Percentiles rank a stretch among this genome's conserved stretches.
Conservation (phyloP, 2,113 vertebrate genomes). For the Aegotheles bennettii region DNA sequence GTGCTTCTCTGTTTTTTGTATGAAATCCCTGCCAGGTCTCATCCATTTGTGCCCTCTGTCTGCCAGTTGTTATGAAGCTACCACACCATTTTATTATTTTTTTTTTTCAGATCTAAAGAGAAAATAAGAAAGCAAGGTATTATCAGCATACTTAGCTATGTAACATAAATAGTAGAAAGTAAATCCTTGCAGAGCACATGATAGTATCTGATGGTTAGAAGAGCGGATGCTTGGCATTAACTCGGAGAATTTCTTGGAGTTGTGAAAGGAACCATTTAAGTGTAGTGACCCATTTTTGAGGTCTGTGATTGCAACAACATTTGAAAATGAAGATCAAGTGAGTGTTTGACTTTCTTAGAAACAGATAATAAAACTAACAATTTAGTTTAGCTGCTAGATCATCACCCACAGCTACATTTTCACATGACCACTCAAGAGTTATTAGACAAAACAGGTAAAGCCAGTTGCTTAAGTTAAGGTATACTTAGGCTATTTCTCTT, state of each 20-base stretch:
- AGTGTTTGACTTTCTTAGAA: background rate
- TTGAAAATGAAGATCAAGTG: background rate
- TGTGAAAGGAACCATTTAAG: background rate
- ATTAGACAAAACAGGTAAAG: background rate
- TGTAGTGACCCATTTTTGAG: background rate
- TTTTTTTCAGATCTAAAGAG: background rate
- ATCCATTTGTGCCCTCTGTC: background rate
- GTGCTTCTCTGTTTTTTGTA: accelerated
- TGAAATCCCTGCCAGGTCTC: background rate
- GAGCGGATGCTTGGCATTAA: background rate
- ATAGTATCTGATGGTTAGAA: background rate
- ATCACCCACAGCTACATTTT: background rate
- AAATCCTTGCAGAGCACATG: background rate
- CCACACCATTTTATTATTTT: background rate
- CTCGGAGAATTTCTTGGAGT: background rate
- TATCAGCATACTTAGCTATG: background rate
- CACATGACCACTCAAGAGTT: background rate
- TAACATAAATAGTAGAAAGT: background rate
- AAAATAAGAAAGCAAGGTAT: background rate
- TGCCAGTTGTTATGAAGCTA: background rate
- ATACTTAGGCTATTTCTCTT: background rate
- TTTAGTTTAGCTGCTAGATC: background rate
- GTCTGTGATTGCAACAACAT: background rate
- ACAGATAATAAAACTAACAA: background rate
- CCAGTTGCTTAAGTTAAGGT: background rate